A percentile compares a stretch with the other conserved stretches of the same genome.
Conservation (phyloP, 2,113 vertebrate genomes). For the Pterocles burchelli region DNA sequence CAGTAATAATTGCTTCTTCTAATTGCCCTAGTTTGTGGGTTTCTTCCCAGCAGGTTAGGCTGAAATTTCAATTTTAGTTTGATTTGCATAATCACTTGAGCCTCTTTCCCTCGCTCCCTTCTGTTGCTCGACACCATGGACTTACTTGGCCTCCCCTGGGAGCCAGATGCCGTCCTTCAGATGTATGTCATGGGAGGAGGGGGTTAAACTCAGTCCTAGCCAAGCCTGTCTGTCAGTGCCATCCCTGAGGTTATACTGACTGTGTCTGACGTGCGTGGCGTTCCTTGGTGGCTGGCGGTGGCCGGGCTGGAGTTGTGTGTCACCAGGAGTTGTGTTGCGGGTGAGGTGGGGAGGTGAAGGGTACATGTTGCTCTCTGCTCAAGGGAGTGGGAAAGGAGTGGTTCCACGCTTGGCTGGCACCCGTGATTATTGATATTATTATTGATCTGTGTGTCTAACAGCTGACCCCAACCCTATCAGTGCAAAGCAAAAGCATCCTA, state of each 20-base stretch:
- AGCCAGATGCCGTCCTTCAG: background rate
- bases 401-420: background rate
- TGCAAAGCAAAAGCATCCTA: background rate
- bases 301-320: background rate
- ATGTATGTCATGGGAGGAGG: background rate
- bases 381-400: background rate
- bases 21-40: constrained; percentile 39
- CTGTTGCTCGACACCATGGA: background rate
- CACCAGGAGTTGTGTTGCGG: rapidly evolving
- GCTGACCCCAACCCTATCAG: background rate
- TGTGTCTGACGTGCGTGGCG: rapidly evolving
- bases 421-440: background rate
- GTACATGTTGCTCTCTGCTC: background rate
- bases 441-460: background rate
- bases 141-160: background rate
- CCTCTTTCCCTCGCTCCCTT: background rate
- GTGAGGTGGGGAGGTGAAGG: background rate
- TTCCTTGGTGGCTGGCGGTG: background rate
- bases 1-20: constrained; percentile 29
- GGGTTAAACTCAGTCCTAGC: background rate
- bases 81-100: constrained; percentile 29
- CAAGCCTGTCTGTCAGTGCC: background rate
- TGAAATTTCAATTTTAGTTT: constrained; percentile 42
- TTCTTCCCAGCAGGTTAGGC: constrained; percentile 34
- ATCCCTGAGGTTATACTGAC: background rate